Conservation (phyloP, 1,140 invertebrate species). For the Philaenus spumarius region DNA sequence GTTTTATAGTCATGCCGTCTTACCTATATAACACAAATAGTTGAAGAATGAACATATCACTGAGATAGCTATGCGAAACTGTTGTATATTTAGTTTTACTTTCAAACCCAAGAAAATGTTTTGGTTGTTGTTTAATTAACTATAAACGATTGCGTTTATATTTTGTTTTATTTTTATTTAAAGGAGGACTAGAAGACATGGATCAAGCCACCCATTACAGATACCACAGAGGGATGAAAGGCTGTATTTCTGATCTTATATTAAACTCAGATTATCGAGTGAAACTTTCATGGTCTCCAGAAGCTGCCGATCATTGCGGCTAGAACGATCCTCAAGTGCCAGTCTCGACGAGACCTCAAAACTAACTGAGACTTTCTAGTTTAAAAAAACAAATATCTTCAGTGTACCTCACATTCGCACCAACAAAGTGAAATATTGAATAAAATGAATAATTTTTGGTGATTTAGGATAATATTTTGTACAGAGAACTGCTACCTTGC, state of each 20-base stretch:
- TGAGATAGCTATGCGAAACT: background rate
- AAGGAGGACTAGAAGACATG: constrained; percentile 70
- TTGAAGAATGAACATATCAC: too few relatives aligned
- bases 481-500: background rate
- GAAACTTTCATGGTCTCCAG: constrained; percentile 42
- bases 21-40: too few relatives aligned
- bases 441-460: background rate
- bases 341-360: constrained; percentile 5
- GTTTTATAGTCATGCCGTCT: too few relatives aligned
- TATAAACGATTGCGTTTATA: background rate
- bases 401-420: background rate
- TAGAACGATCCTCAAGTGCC: constrained; percentile 11
- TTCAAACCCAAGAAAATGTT: constrained; percentile 8
- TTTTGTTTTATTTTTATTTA: background rate
- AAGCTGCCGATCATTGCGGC: constrained; percentile 21
- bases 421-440: background rate
- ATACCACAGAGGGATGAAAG: constrained; percentile 64
- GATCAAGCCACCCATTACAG: constrained; percentile 54
- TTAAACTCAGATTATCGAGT: constrained; percentile 71
- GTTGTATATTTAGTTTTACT: background rate
- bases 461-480: background rate
- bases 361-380: background rate
- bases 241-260: constrained; percentile 73
- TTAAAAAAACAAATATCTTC: too few relatives aligned
- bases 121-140: background rate